Evolutionary conservation across 1,140 invertebrate genomes (phyloP).

Genomic region (Hylaeus volcanicus): DNA sequence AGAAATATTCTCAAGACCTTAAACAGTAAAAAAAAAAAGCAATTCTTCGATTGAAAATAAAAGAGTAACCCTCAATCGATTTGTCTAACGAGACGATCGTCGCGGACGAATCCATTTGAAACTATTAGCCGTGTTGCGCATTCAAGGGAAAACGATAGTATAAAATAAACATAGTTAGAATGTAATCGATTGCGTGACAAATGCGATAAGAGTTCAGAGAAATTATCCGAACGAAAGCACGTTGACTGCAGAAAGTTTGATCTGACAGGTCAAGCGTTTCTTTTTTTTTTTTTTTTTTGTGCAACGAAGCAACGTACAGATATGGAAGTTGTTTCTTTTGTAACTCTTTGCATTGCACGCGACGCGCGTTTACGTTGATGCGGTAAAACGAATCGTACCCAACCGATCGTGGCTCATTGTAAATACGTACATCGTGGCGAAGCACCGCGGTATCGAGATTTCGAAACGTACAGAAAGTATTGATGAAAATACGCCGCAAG

Average conservation of each 20-base stretch:
- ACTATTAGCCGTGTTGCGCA: conserved; percentile 9
- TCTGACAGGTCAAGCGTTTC: neutral
- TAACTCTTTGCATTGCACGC: neutral
- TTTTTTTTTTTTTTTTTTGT: too few species aligned
- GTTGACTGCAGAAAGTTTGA: neutral
- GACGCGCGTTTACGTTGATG: conserved; percentile 4
- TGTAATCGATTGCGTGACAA: neutral
- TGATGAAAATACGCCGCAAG: neutral
- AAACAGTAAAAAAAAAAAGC: too few species aligned
- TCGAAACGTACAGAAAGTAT: conserved; percentile 8
- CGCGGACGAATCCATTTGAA: conserved; percentile 1
- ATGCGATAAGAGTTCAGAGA: neutral
- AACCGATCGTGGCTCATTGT: conserved; percentile 7
- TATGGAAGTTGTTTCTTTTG: neutral
- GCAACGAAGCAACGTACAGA: neutral
- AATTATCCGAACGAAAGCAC: neutral
- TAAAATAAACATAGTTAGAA: neutral
- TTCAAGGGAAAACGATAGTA: neutral
- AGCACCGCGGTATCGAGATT: conserved; percentile 2
- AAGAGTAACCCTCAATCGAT: conserved; percentile 1
- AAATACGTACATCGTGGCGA: neutral
- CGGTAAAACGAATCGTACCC: conserved; percentile 3
- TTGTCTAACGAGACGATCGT: neutral
- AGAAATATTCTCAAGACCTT: too few species aligned
- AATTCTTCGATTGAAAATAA: too few species aligned